Conservation (phyloP, 2,888 invertebrate genomes). For the Catocala nupta region DNA sequence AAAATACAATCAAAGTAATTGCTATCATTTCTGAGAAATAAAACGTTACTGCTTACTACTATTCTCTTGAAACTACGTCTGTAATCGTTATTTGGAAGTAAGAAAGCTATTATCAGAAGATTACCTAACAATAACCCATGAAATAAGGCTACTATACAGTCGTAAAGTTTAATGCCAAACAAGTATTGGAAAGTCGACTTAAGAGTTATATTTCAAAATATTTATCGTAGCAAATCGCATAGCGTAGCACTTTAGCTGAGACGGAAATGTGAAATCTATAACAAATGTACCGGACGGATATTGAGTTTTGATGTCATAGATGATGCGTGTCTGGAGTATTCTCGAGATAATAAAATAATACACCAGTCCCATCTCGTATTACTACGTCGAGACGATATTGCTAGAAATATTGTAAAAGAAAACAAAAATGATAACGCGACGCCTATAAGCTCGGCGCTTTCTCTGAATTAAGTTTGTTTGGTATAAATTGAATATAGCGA, state of each 20-base stretch:
- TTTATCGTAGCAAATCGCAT: conserved; percentile 66
- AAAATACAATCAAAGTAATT: no score
- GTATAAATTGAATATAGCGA: conserved; percentile 17
- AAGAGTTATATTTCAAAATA: conserved; percentile 71
- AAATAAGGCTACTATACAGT: conserved; percentile 61
- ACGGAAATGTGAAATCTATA: conserved; percentile 78
- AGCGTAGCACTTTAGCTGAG: conserved; percentile 59
- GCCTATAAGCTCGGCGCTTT: conserved; percentile 9
- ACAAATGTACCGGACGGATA: conserved; percentile 77
- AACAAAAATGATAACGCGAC: conserved; percentile 29
- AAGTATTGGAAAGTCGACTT: conserved; percentile 69
- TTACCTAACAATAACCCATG: conserved; percentile 63
- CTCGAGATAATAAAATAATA: conserved; percentile 78
- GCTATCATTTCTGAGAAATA: no score
- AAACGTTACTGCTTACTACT: no score
- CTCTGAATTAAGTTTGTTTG: conserved; percentile 19
- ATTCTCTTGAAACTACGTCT: no score
- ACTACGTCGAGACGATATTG: conserved; percentile 40
- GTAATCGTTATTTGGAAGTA: not conserved
- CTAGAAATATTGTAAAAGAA: conserved; percentile 40
- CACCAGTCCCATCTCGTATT: conserved; percentile 50
- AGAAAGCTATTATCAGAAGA: conserved; percentile 51
- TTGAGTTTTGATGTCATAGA: conserved; percentile 81
- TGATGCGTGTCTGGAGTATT: conserved; percentile 73
- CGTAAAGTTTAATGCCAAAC: conserved; percentile 70